Conservation (phyloP, 1,140 invertebrate genomes). For the Drosophila leontia region DNA sequence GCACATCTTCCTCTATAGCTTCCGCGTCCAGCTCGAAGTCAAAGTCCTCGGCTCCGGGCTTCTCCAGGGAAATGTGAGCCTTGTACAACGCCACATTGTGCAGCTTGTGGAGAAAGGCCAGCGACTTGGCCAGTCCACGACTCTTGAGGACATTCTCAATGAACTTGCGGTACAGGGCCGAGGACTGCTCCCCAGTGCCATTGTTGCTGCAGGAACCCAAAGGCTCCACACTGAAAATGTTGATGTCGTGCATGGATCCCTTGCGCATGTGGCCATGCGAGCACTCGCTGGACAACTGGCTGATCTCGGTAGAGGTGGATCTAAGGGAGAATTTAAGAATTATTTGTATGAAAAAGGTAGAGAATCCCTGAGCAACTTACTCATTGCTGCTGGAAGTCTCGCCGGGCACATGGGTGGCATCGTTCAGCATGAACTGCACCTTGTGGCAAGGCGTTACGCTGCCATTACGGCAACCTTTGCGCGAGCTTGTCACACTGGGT, state of each 20-base stretch:
- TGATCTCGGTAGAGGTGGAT: constrained; percentile 80
- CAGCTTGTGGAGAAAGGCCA: constrained; percentile 90
- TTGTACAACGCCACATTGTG: constrained; percentile 89
- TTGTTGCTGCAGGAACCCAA: constrained; percentile 68
- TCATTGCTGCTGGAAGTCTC: constrained; percentile 82
- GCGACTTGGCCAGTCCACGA: constrained; percentile 91
- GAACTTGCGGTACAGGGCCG: constrained; percentile 87
- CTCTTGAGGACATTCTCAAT: constrained; percentile 95
- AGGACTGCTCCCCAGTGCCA: constrained; percentile 69
- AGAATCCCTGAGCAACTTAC: constrained; percentile 29
- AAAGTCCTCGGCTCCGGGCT: constrained; percentile 80
- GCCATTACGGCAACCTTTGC: constrained; percentile 47
- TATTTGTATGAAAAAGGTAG: not conserved
- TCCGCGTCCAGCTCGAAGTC: constrained; percentile 76
- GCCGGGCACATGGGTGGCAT: constrained; percentile 69
- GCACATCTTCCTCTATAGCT: constrained; percentile 85
- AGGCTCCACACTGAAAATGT: constrained; percentile 81
- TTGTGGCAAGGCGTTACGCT: constrained; percentile 58
- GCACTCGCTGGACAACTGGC: constrained; percentile 69
- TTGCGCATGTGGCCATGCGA: constrained; percentile 57
- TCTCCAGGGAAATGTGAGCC: constrained; percentile 89
- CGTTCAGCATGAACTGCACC: constrained; percentile 80
- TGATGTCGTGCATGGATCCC: constrained; percentile 80
- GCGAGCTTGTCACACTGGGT: constrained; percentile 52
- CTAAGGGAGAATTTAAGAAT: constrained; percentile 18